A percentile compares a stretch with the other conserved stretches of the same genome.
These are phyloP conservation scores for Meiosimyza platycephala DNA, from an alignment of 2,888 invertebrate species.

Conservation along the genomic window DNA sequence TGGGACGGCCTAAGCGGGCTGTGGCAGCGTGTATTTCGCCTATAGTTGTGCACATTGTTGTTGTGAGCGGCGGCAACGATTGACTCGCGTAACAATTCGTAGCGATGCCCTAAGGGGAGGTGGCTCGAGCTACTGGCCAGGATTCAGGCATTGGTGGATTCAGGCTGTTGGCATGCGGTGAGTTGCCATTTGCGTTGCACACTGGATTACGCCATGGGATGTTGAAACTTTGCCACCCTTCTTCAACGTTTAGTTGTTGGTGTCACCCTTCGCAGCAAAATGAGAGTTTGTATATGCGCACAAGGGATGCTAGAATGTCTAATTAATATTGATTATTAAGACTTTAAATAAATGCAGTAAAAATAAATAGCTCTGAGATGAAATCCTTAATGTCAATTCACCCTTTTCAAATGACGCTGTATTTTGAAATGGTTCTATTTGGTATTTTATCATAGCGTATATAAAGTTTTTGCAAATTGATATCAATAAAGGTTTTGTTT, in stretches of 20 bases:
- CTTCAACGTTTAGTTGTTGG: not conserved
- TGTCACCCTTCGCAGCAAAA: not conserved
- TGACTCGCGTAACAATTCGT: slow-evolving; percentile 26
- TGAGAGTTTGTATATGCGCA: not conserved
- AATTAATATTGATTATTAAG: slow-evolving; percentile 40
- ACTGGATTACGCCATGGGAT: slow-evolving; percentile 14
- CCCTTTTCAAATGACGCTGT: too few species aligned
- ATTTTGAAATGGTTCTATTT: too few species aligned
- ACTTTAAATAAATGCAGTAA: slow-evolving; percentile 1
- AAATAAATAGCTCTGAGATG: not conserved
- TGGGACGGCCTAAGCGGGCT: slow-evolving; percentile 55
- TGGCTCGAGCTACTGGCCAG: slow-evolving; percentile 64
- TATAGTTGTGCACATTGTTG: slow-evolving; percentile 25
- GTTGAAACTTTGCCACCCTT: slow-evolving; percentile 14
- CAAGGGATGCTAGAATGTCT: slow-evolving; percentile 26
- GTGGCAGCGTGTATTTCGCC: slow-evolving; percentile 7
- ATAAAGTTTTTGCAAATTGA: too few species aligned
- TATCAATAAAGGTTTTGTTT: too few species aligned
- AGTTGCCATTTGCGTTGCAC: slow-evolving; percentile 38
- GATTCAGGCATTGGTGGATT: slow-evolving; percentile 58
- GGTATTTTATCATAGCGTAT: too few species aligned
- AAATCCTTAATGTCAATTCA: not conserved
- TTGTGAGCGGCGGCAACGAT: slow-evolving; percentile 46
- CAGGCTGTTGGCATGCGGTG: slow-evolving; percentile 36
- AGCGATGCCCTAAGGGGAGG: slow-evolving; percentile 59